phyloP scores from a whole-genome alignment of 2,797 vertebrate genomes.

The Micrastur ruficollis region DNA sequence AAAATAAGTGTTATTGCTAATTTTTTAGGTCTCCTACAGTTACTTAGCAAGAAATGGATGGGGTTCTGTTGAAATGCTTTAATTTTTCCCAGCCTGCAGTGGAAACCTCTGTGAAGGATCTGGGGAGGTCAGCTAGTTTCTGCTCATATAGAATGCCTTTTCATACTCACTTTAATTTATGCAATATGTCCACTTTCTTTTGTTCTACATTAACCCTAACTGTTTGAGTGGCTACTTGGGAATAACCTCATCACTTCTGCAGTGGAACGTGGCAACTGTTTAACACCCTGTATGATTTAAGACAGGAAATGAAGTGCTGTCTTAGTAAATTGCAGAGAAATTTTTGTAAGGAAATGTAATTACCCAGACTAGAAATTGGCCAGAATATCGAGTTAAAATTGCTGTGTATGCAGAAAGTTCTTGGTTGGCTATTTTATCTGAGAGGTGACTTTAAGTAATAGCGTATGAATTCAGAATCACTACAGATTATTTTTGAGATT shows the following conservation, averaged over 20 bases:
- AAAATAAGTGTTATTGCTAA: not conserved
- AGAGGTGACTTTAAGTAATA: not conserved
- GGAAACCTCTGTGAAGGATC: not conserved
- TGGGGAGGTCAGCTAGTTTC: not conserved
- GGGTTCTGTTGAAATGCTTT: not conserved
- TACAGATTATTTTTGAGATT: not conserved
- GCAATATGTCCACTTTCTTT: not conserved
- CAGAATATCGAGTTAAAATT: not conserved
- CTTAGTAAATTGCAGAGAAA: constrained; percentile 3
- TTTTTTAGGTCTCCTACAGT: not conserved
- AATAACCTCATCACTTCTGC: not conserved
- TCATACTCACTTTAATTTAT: not conserved
- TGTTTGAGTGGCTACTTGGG: not conserved
- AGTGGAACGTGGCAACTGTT: not conserved
- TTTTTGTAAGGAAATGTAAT: constrained; percentile 5
- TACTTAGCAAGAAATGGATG: not conserved
- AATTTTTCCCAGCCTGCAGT: not conserved
- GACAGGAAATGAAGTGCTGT: constrained; percentile 18
- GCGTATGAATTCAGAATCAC: not conserved
- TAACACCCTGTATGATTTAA: not conserved
- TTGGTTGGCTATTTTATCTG: not conserved
- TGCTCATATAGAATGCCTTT: not conserved
- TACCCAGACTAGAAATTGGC: not conserved
- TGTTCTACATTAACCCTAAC: not conserved
- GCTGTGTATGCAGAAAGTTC: not conserved